A percentile compares a stretch with the other conserved stretches of the same genome.
Evolutionary conservation across 2,113 vertebrate genomes (phyloP).

Genomic region (Anoura caudifer): DNA sequence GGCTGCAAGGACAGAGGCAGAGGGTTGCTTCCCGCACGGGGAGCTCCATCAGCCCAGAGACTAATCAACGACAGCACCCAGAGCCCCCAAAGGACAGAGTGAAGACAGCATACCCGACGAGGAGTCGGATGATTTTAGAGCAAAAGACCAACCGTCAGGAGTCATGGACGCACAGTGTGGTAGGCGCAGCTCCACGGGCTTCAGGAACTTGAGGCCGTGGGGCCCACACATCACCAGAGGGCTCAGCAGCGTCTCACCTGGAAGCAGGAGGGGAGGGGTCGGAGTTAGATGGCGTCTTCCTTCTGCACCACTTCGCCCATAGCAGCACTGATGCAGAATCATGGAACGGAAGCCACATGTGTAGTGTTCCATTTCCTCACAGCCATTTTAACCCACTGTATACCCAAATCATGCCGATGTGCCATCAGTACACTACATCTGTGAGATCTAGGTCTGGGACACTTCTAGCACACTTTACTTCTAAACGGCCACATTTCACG

Average conservation of each 20-base stretch:
- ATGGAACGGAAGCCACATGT: background rate
- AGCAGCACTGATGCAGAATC: background rate
- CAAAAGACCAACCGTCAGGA: conserved; percentile 99
- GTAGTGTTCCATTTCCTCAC: background rate
- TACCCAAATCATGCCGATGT: background rate
- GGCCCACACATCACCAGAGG: conserved; percentile 99
- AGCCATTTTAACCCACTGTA: background rate
- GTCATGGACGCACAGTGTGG: conserved; percentile 99
- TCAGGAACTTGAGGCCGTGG: conserved; percentile 99
- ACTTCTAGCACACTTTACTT: background rate
- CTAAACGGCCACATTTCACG: background rate
- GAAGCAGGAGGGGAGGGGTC: background rate
- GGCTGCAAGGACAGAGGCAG: conserved; percentile 76
- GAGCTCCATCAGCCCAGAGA: conserved; percentile 73
- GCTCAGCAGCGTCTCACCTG: conserved; percentile 98
- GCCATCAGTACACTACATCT: accelerated
- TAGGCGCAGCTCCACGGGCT: conserved; percentile 98
- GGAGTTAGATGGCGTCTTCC: background rate
- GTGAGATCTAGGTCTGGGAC: background rate
- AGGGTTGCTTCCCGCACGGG: conserved; percentile 70
- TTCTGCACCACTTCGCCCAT: background rate
- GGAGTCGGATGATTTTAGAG: conserved; percentile 99
- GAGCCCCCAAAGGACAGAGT: conserved; percentile 94
- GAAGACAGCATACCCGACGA: conserved; percentile 99
- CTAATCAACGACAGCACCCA: conserved; percentile 86